Base-by-base conservation (phyloP, 2,797 vertebrate species). In the Sciurus carolinensis region DNA sequence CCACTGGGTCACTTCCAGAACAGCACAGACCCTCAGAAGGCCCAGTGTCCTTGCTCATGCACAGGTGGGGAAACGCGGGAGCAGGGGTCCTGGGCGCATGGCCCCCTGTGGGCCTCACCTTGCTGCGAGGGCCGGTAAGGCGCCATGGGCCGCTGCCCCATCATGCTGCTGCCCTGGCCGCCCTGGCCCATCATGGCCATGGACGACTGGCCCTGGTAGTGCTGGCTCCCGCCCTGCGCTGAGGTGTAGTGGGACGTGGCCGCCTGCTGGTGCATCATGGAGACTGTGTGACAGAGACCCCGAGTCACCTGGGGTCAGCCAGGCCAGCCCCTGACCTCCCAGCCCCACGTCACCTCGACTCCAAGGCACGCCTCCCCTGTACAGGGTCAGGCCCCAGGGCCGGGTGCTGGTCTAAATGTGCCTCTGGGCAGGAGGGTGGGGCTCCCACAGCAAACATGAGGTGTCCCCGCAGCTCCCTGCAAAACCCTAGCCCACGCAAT, bases 221-320 rank as follows among this genome's bases (percentile, higher is more conserved):
- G 99, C 95, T 99, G 99, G 85, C 99, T 98, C 69, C 99, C 99
- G 42, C 99, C 98, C 98, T 99, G 99, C 4, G 99, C 99, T 0
- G 99, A 99, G 96, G 98, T 99, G 98, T 99, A 99, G 98, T 99
- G 99, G 3, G 99, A 98, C 0, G 99, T 99, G 91, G 99, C 99
- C 17, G 99, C 99, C 98, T 99, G 99, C 98, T 99, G 99, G 97
- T 99, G 99, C 99, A 99, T 99, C 99, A 99, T 99, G 98, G 99
- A 99, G 90, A 99, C 99, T 99, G 83, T 42, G 97, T 83, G 4
- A 87, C 26, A 97, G 33, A 97, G 91, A 97, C 1, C 90, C 83
- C 96, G 11, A 44, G 9, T 91, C 24, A 85, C 91, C 89, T 4
- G 0, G 54, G 95, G 28, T 18, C 17, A 7, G 57, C 10, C 12